Percentiles rank a stretch among this genome's conserved stretches.
Evolutionary conservation across 2,888 invertebrate species (phyloP).

Genomic region (Nipponacmea schrenckii): DNA sequence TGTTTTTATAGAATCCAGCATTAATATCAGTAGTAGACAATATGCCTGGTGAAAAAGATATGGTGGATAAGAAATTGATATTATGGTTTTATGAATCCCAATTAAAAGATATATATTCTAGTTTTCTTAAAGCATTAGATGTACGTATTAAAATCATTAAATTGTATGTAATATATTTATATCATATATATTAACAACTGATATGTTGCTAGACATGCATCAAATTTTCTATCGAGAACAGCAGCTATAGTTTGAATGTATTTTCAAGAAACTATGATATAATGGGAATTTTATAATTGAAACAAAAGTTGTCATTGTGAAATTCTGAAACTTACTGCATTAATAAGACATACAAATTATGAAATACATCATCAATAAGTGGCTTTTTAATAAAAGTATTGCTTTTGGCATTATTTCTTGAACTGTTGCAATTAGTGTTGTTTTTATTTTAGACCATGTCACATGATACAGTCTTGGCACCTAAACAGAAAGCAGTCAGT

Average conservation of each 20-base stretch:
- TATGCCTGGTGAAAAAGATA: slow-evolving; percentile 72
- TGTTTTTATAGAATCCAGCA: slow-evolving; percentile 63
- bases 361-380: too few relatives aligned
- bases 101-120: slow-evolving; percentile 80
- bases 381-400: too few relatives aligned
- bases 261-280: neutral
- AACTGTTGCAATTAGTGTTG: too few relatives aligned
- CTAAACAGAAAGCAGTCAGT: slow-evolving; percentile 82
- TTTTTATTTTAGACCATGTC: slow-evolving; percentile 71
- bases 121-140: slow-evolving; percentile 79
- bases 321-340: too few relatives aligned
- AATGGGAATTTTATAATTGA: too few relatives aligned
- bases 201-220: too few relatives aligned
- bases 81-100: slow-evolving; percentile 91
- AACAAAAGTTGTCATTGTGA: too few relatives aligned
- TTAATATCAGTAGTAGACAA: slow-evolving; percentile 65
- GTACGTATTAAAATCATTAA: slow-evolving; percentile 44
- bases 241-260: neutral
- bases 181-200: too few relatives aligned
- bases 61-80: slow-evolving; percentile 62
- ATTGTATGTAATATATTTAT: neutral
- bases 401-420: too few relatives aligned
- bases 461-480: slow-evolving; percentile 82
- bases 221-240: too few relatives aligned
- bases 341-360: too few relatives aligned